A percentile compares a stretch with the other conserved stretches of the same genome.
These are phyloP conservation scores for Calameuta pallipes DNA, from an alignment of 2,888 invertebrate genomes.

Conservation along the genomic window DNA sequence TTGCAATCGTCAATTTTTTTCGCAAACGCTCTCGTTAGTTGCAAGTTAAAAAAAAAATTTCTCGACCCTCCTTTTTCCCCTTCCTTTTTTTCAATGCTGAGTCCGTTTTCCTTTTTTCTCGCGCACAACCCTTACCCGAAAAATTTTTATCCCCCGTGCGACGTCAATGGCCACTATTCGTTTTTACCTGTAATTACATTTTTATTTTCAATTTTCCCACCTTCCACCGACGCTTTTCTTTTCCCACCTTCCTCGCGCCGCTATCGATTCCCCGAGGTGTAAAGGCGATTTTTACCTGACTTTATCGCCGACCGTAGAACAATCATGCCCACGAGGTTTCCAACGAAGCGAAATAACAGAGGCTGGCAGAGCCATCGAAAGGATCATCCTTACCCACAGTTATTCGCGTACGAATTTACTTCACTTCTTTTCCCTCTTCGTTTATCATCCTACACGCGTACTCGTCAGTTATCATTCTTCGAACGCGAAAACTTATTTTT, in stretches of 20 bases:
- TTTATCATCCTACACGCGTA: not conserved
- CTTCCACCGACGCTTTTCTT: not conserved
- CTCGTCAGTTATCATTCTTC: not conserved
- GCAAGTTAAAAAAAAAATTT: not conserved
- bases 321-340: not conserved
- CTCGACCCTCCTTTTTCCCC: not conserved
- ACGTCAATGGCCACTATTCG: not conserved
- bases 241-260: not conserved
- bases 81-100: not conserved
- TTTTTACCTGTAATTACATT: not conserved
- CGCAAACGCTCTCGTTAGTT: not conserved
- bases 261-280: not conserved
- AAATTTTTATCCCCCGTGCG: not conserved
- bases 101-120: too few species aligned
- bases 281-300: not conserved
- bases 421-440: not conserved
- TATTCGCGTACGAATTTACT: not conserved
- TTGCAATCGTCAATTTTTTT: slow-evolving; percentile 26
- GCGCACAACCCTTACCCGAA: not conserved
- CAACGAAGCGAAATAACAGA: not conserved
- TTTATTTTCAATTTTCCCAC: not conserved
- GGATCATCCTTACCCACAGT: not conserved
- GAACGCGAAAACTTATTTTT: not conserved
- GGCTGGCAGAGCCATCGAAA: not conserved
- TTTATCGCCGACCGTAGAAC: not conserved